A percentile compares a stretch with the other conserved stretches of the same genome.
phyloP scores from a whole-genome alignment of 2,888 invertebrate species.

The Cheilosia scutellata region DNA sequence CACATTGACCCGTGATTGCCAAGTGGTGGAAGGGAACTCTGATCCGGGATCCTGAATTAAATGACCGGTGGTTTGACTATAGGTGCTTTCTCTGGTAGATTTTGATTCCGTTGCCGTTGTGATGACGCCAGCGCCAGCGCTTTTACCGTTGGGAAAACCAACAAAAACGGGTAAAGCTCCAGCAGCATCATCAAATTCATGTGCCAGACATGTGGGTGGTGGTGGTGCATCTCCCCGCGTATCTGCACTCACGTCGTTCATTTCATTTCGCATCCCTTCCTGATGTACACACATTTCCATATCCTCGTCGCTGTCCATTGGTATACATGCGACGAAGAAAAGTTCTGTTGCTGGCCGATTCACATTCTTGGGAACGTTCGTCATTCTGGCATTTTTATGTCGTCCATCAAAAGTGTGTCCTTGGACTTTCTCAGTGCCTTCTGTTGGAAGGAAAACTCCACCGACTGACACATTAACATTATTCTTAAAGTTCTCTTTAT shows the following conservation, averaged over 20 bases:
- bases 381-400: slow-evolving; percentile 43
- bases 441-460: slow-evolving; percentile 29
- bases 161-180: slow-evolving; percentile 37
- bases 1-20: slow-evolving; percentile 53
- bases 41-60: slow-evolving; percentile 54
- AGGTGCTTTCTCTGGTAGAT: slow-evolving; percentile 43
- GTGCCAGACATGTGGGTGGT: not conserved
- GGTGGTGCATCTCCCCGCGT: slow-evolving; percentile 36
- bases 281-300: slow-evolving; percentile 37
- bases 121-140: slow-evolving; percentile 35
- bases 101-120: slow-evolving; percentile 65
- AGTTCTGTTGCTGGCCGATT: slow-evolving; percentile 49
- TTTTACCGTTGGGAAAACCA: slow-evolving; percentile 20
- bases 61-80: slow-evolving; percentile 59
- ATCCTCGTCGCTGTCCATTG: slow-evolving; percentile 60
- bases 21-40: slow-evolving; percentile 25
- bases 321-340: slow-evolving; percentile 80
- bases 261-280: slow-evolving; percentile 35
- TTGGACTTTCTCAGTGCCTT: slow-evolving; percentile 38
- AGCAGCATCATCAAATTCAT: slow-evolving; percentile 37
- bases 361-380: slow-evolving; percentile 39
- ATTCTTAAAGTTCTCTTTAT: slow-evolving; percentile 65
- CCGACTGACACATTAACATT: slow-evolving; percentile 46
- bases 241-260: slow-evolving; percentile 62
- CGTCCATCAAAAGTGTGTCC: slow-evolving; percentile 33